Evolutionary conservation across 1,140 invertebrate species (phyloP), one percentile per base, ranked within the genome.

Genomic region (Rhagoletis pomonella): DNA sequence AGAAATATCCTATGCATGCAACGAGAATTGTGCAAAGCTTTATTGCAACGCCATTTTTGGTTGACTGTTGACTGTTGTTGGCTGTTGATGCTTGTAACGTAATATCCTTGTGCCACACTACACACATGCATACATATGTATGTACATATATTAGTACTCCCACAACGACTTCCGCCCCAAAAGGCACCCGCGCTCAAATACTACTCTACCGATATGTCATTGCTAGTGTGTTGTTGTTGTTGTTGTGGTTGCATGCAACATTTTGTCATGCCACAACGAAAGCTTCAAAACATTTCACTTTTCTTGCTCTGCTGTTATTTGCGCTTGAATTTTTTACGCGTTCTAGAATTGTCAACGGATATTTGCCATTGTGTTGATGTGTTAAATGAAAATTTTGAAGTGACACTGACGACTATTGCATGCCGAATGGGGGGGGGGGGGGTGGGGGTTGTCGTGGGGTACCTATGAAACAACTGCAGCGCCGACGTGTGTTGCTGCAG

Each of bases 301-400:
- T n/a, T 5, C 4, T 42, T 69, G 60, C 9, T 69, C 4, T 73
- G 67, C 44, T 4, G 67, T 47, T 73, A 44, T 47, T 73, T 17
- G 7, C 67, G 67, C 12, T 73, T 17, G 67, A 17, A 17, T 44
- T 73, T 73, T 73, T 14, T 47, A 44, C 1, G 67, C 67, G 67
- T 39, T 5, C 67, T 1, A 12, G 10, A 42, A 73, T 73, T 73
- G 67, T 47, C 67, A 73, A 73, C 39, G 67, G 67, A 44, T 47
- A 47, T 73, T 69, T 44, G 67, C 67, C 10, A 6, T 69, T 69
- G 67, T 69, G 67, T 69, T 69, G 67, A 69, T 73, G 67, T 73
- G 67, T 73, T 12, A 73, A 47, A 47, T 73, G 67, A 73, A 73
- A 73, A 73, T 73, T 73, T 55, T 67, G 42, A 73, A 73, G 44